A percentile compares a stretch with the other conserved stretches of the same genome.
phyloP scores from a whole-genome alignment of 2,888 invertebrate species.

The Heliconius hortense region DNA sequence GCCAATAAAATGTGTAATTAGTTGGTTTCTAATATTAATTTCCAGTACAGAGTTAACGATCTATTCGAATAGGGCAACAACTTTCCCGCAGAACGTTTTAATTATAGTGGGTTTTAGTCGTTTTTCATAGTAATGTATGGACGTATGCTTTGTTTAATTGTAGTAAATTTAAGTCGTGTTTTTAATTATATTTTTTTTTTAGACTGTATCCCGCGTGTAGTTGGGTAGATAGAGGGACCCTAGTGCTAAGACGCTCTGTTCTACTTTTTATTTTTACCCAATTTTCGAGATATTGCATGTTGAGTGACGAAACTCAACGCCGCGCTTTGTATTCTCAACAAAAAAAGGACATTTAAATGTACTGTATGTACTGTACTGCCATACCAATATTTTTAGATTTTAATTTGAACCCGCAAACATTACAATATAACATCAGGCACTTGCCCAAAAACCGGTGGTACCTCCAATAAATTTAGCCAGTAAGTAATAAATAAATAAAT shows the following conservation, averaged over 20 bases:
- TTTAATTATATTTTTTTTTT: neutral
- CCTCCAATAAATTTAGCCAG: neutral
- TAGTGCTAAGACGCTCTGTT: neutral
- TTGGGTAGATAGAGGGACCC: neutral
- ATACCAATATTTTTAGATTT: neutral
- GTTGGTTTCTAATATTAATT: slow-evolving; percentile 5
- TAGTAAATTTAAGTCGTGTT: neutral
- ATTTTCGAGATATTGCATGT: neutral
- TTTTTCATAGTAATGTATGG: neutral
- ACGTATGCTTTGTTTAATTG: neutral
- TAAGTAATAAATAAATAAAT: neutral
- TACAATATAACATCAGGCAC: neutral
- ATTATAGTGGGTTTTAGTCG: neutral
- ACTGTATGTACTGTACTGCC: too few species aligned
- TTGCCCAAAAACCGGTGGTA: neutral
- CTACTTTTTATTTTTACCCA: neutral
- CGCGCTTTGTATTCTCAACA: neutral
- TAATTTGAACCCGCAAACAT: neutral
- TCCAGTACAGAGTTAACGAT: slow-evolving; percentile 6
- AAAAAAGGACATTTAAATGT: neutral
- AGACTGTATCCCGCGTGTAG: neutral
- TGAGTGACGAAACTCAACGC: neutral
- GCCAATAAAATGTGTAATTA: slow-evolving; percentile 15
- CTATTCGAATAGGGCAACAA: neutral
- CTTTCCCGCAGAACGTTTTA: neutral